Base-by-base conservation (phyloP, 2,888 invertebrate genomes). In the Calameuta pallipes region DNA sequence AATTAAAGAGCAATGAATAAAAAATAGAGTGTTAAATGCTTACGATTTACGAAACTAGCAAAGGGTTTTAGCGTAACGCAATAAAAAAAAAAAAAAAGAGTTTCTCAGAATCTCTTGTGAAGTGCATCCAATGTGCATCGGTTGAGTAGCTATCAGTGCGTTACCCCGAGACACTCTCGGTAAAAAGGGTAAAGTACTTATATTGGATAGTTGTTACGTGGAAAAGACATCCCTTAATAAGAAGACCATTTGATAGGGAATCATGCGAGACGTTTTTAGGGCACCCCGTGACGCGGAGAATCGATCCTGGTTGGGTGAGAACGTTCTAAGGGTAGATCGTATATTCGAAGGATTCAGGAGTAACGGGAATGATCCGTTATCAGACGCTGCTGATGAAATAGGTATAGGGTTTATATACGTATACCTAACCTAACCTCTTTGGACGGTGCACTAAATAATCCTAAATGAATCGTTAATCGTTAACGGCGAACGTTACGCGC, bases 401-500 rank as follows among this genome's bases (percentile, higher is more conserved):
- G 56, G 56, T 56, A 56, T 9, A 56, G 56, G 56, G 23, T 9
- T 56, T 56, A 56, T 34, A 34, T 23, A 9, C 71, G 31, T 71
- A 71, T 71, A 71, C 12, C 71, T 71, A 33, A 71, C 33, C 71
- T 11, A 71, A 71, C 34, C 71, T 23, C 71, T 70, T 33, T 70
- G 31, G 31, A 33, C 70, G 70, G 31, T 30, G 12, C 70, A 88
- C 88, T 88, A 89, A 90, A 90, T 87, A 89, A 87, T 90, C 85
- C 87, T 90, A 90, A 91, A 91, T 91, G 90, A 91, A 90, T 91
- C 91, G 89, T 91, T 91, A 91, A 90, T 91, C 88, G 90, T 90
- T 90, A 90, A 91, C 88, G 88, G 81, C 78, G 81, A 35, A 83
- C 83, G 84, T 87, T 86, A 87, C 85, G 83, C 84, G 79, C 86